Evolutionary conservation across 2,797 vertebrate genomes (phyloP).

Genomic region (Dicrostonyx torquatus): DNA sequence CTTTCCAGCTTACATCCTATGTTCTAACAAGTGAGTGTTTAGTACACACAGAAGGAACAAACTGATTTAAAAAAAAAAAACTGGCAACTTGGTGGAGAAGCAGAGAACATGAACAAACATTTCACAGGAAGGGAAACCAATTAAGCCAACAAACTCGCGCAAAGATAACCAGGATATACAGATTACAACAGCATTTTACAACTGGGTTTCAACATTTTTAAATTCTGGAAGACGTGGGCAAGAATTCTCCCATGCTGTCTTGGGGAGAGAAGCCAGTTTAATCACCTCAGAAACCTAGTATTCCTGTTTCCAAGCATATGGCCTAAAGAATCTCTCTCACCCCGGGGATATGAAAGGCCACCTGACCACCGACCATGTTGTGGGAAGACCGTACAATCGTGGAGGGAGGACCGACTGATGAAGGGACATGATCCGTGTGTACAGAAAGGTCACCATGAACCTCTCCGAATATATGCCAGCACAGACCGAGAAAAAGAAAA

Average conservation of each 20-base stretch:
- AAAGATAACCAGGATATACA: conserved; percentile 37
- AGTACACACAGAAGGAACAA: not conserved
- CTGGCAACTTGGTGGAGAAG: conserved; percentile 3
- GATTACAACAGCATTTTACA: conserved; percentile 26
- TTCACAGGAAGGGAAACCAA: conserved; percentile 35
- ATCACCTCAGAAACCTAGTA: not conserved
- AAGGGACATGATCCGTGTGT: no score
- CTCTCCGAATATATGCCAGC: not conserved
- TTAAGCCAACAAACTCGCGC: not conserved
- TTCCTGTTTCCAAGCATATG: not conserved
- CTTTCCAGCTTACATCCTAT: no score
- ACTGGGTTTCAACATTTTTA: conserved; percentile 20
- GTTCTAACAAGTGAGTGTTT: not conserved
- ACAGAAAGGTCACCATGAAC: not conserved
- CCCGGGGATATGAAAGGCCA: conserved; percentile 3
- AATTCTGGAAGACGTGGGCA: not conserved
- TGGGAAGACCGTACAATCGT: not conserved
- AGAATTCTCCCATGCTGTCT: not conserved
- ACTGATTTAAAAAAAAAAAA: conserved; percentile 8
- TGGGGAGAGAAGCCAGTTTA: not conserved
- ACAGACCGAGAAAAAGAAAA: not conserved
- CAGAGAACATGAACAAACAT: conserved; percentile 13
- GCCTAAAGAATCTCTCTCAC: not conserved
- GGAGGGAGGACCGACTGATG: not conserved
- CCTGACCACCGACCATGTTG: not conserved